Percentiles rank a stretch among this genome's conserved stretches.
Conservation (phyloP, 2,113 vertebrate species). For the Scomber colias region DNA sequence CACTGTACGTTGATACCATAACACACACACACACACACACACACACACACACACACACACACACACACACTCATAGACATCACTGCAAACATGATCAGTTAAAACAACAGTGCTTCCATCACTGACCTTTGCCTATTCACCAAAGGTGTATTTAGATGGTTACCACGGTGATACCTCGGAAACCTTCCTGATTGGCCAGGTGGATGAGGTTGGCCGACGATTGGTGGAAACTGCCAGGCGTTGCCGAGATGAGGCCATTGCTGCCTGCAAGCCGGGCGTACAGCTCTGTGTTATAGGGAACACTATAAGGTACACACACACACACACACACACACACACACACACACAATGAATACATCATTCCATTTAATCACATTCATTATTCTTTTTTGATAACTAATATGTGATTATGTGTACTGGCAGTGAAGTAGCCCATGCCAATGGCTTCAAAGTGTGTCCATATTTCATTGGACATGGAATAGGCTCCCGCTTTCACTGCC, state of each 20-base stretch:
- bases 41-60: background rate
- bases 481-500: conserved; percentile 94
- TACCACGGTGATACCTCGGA: conserved; percentile 99
- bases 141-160: conserved; percentile 94
- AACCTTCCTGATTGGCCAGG: conserved; percentile 94
- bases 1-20: conserved; percentile 87
- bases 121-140: background rate
- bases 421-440: conserved; percentile 87
- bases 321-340: background rate
- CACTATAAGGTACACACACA: conserved; percentile 91
- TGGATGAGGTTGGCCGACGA: conserved; percentile 90
- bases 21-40: background rate
- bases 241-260: conserved; percentile 96
- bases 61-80: background rate
- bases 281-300: conserved; percentile 96
- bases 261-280: conserved; percentile 88
- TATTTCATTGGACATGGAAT: conserved; percentile 96
- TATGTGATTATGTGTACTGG: background rate
- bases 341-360: background rate
- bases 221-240: conserved; percentile 91
- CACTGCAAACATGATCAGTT: background rate
- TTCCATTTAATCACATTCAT: background rate
- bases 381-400: background rate
- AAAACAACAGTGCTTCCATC: background rate
- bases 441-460: conserved; percentile 91